phyloP scores from a whole-genome alignment of 2,888 invertebrate species.

The Machimus atricapillus region DNA sequence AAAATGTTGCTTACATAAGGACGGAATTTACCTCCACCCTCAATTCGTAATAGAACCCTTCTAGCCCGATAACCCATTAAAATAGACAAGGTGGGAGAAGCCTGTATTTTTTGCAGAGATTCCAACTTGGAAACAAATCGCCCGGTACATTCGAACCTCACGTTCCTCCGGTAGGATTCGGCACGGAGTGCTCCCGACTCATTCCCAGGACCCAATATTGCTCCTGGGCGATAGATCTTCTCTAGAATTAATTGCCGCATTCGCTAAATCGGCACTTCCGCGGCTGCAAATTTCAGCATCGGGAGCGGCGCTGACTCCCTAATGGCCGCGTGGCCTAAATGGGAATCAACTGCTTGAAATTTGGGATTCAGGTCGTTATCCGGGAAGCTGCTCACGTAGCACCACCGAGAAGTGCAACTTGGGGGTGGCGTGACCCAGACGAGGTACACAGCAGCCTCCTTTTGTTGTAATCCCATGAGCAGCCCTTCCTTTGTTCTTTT shows the following conservation, averaged over 20 bases:
- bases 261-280: neutral
- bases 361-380: neutral
- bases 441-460: neutral
- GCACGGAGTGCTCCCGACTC: neutral
- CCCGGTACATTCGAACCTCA: neutral
- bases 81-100: neutral
- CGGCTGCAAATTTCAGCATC: neutral
- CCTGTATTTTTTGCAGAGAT: neutral
- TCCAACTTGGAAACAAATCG: neutral
- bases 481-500: neutral
- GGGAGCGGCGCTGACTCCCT: neutral
- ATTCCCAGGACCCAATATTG: neutral
- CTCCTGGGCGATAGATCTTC: neutral
- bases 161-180: neutral
- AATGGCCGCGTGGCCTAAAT: neutral
- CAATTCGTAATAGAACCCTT: neutral
- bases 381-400: neutral
- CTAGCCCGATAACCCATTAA: neutral
- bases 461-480: neutral
- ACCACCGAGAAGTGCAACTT: neutral
- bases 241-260: neutral
- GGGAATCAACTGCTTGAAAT: neutral
- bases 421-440: neutral
- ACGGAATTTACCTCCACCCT: neutral
- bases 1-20: neutral